phyloP scores from a whole-genome alignment of 1,140 invertebrate species.

The Phenacoccus solenopsis region DNA sequence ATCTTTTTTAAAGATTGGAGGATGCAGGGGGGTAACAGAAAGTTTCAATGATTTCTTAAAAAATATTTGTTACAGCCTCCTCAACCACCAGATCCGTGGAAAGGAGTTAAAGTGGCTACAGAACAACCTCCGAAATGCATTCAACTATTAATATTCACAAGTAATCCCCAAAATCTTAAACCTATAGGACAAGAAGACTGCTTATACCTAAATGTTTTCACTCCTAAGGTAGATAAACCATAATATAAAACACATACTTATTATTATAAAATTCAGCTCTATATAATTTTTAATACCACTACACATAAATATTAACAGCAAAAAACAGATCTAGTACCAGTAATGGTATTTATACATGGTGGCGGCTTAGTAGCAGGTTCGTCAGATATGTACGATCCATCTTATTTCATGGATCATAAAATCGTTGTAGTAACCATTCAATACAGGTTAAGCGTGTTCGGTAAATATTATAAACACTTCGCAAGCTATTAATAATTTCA shows the following conservation, averaged over 20 bases:
- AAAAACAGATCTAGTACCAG: constrained; percentile 25
- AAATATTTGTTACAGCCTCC: constrained; percentile 21
- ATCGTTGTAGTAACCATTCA: constrained; percentile 53
- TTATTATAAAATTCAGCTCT: too few relatives aligned
- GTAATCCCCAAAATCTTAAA: constrained; percentile 34
- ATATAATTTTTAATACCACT: too few relatives aligned
- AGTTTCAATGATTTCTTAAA: too few relatives aligned
- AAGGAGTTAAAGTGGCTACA: constrained; percentile 19
- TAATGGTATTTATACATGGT: constrained; percentile 41
- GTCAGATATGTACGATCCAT: constrained; percentile 30
- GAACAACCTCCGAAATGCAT: constrained; percentile 33
- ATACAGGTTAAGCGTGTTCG: constrained; percentile 43
- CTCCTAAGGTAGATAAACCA: neutral
- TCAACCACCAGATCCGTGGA: constrained; percentile 18
- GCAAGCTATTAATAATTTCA: too few relatives aligned
- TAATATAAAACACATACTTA: too few relatives aligned
- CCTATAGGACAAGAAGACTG: constrained; percentile 25
- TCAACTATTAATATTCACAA: constrained; percentile 28
- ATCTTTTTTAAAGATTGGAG: too few relatives aligned
- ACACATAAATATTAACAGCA: too few relatives aligned
- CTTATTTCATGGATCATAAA: constrained; percentile 38
- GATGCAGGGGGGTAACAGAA: too few relatives aligned
- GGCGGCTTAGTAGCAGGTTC: constrained; percentile 34
- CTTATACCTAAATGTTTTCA: constrained; percentile 24
- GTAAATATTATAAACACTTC: constrained; percentile 22